Evolutionary conservation across 2,797 vertebrate genomes (phyloP), one percentile per base, ranked within the genome.

Genomic region (Esox lucius): DNA sequence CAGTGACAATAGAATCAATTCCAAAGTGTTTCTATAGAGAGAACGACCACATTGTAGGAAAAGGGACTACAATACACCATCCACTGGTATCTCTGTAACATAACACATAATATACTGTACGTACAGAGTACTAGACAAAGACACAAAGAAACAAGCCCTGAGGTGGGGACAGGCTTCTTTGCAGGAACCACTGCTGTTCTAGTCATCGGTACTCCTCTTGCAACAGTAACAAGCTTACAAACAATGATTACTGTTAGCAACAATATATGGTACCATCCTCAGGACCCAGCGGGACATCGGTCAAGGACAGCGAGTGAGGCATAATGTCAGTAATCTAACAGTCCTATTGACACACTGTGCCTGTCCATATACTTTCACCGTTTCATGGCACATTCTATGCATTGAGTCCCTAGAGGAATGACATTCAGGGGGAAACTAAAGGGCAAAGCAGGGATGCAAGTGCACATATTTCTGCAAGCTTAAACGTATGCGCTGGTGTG

Each of bases 131-230:
- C 39, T 64, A 74, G 49, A 70, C 73, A 72, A 75, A 79, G 75
- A 76, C 65, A 79, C 83, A 92, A 89, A 90, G 88, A 88, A 87
- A 76, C 74, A 35, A 75, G 79, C 46, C 66, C 74, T 53, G 68
- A 5, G n/a, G 67, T 33, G 46, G 71, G 81, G 71, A 61, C 77
- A 80, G 28, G 72, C 75, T 88, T 90, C 84, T 88, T 89, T 87
- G 86, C 73, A 73, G 83, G 85, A 91, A 86, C 75, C 82, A 77
- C 73, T 78, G 78, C 73, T 87, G 80, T 85, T 71, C 22, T 12
- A 24, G 78, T 71, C 72, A 71, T 16, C 62, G 67, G 31, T 56
- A 53, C 75, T 1, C 22, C 72, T 69, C 64, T 8, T 39, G 68
- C 66, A 72, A 78, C 48, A 62, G 74, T 75, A 74, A 80, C 56